Conservation (phyloP, 2,888 invertebrate species). For the Germaria angustata region DNA sequence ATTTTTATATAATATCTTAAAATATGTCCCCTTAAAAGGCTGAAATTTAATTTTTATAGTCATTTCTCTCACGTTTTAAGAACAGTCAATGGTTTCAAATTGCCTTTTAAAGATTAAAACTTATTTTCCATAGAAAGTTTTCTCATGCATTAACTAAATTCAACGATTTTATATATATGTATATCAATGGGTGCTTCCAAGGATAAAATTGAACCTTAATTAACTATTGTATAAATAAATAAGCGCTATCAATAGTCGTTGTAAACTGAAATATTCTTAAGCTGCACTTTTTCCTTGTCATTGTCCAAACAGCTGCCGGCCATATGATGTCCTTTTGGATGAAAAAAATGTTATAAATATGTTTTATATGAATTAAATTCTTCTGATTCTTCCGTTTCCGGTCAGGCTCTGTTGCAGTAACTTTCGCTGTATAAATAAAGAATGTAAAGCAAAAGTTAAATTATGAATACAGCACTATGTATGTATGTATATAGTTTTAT, state of each 20-base stretch:
- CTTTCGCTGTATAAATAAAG: background rate
- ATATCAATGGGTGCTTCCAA: no score
- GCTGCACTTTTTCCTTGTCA: background rate
- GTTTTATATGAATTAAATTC: conserved; percentile 36
- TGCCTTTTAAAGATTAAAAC: no score
- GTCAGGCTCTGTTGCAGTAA: conserved; percentile 5
- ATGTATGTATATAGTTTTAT: background rate
- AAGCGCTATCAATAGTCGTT: background rate
- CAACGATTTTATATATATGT: no score
- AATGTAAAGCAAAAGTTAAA: conserved; percentile 5
- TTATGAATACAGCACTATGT: background rate
- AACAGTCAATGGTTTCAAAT: no score
- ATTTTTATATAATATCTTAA: no score
- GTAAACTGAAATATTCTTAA: background rate
- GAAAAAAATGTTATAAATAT: background rate
- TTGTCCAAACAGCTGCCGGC: background rate
- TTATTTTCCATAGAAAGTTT: no score
- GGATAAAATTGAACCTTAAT: no score
- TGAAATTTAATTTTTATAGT: no score
- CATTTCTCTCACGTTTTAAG: no score
- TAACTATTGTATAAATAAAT: background rate
- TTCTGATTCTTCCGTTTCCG: conserved; percentile 51
- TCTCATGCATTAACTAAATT: no score
- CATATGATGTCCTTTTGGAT: background rate
- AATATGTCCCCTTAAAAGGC: no score